Percentiles rank a stretch among this genome's conserved stretches.
These are phyloP conservation scores for Zaprionus ghesquierei DNA, from an alignment of 1,140 invertebrate genomes.

Conservation along the genomic window DNA sequence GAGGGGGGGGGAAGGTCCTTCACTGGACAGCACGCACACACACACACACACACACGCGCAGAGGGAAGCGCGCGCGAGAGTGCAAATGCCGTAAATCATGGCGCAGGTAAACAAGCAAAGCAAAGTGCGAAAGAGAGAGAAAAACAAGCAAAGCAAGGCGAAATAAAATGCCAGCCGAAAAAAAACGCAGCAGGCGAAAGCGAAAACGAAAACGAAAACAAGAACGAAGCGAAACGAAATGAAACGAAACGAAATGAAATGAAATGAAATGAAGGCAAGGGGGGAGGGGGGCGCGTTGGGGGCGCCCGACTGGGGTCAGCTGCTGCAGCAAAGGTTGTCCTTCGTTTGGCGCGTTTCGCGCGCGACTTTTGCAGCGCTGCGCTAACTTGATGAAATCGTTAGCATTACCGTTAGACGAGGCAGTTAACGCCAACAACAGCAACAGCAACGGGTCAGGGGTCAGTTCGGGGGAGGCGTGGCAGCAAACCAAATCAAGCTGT, in stretches of 20 bases:
- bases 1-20: neutral
- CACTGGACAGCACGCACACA: constrained; percentile 23
- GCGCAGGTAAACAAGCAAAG: constrained; percentile 64
- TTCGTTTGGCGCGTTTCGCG: constrained; percentile 29
- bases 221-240: constrained; percentile 17
- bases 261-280: constrained; percentile 31
- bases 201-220: constrained; percentile 1
- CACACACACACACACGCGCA: constrained; percentile 13
- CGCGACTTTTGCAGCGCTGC: constrained; percentile 16
- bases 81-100: constrained; percentile 75
- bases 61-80: constrained; percentile 46
- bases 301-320: constrained; percentile 14
- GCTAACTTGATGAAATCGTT: constrained; percentile 64
- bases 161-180: neutral
- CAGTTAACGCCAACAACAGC: constrained; percentile 28
- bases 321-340: constrained; percentile 18
- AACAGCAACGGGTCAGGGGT: neutral
- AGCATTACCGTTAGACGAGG: constrained; percentile 55
- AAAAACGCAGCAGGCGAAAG: neutral
- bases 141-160: neutral
- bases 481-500: constrained; percentile 25
- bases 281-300: neutral
- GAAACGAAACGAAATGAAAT: constrained; percentile 23
- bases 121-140: neutral
- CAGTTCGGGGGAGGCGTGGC: neutral